Conservation (phyloP, 2,113 vertebrate species). For the Leucopternis melanops region DNA sequence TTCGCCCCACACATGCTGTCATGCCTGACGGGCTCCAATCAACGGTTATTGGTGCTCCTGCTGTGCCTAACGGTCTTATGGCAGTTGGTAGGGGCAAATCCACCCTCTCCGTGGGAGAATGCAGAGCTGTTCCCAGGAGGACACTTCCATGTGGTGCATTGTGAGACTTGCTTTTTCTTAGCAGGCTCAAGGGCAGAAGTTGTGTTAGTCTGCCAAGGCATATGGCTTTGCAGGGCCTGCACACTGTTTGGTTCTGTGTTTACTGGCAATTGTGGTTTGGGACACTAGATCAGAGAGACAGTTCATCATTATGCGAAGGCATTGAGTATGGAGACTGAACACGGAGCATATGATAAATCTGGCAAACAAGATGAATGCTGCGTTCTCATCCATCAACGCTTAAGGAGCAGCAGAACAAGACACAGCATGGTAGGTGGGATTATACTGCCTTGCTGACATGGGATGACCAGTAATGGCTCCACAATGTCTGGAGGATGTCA, state of each 20-base stretch:
- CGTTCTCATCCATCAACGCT: not conserved
- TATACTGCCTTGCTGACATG: not conserved
- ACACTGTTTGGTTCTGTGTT: not conserved
- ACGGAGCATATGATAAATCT: not conserved
- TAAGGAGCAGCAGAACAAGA: not conserved
- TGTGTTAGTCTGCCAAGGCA: not conserved
- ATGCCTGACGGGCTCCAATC: not conserved
- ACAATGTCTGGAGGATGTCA: not conserved
- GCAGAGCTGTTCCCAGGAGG: not conserved
- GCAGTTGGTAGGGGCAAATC: not conserved
- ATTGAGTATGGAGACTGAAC: not conserved
- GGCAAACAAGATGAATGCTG: not conserved
- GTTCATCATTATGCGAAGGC: not conserved
- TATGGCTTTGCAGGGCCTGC: not conserved
- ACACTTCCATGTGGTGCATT: not conserved
- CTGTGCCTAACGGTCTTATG: not conserved
- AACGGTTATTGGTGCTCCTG: not conserved
- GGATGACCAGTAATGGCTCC: not conserved
- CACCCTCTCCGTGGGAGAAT: not conserved
- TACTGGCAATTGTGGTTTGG: not conserved
- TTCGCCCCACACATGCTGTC: accelerated
- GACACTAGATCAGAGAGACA: not conserved
- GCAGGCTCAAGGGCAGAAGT: not conserved
- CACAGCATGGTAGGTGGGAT: not conserved
- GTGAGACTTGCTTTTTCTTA: not conserved